phyloP scores from a whole-genome alignment of 2,113 vertebrate genomes.

The Leptobrachium ailaonicum region DNA sequence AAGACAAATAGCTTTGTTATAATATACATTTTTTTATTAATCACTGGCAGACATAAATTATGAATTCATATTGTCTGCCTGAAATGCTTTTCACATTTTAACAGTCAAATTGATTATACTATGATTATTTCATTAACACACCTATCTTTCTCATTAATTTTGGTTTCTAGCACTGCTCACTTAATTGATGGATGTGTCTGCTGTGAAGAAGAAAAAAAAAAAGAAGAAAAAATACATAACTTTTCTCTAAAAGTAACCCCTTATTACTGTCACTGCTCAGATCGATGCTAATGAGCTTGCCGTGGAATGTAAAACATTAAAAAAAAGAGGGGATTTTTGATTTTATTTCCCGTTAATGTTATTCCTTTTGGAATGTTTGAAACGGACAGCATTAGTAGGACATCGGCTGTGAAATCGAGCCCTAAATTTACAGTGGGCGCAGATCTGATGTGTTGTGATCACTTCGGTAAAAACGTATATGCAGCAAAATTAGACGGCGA shows the following conservation, averaged over 20 bases:
- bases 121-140: constrained; percentile 88
- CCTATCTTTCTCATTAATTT: constrained; percentile 87
- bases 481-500: constrained; percentile 56
- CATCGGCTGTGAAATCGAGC: neutral
- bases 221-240: constrained; percentile 67
- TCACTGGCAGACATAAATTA: constrained; percentile 82
- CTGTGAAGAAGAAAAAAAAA: constrained; percentile 62
- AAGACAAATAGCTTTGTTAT: constrained; percentile 86
- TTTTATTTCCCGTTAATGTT: neutral
- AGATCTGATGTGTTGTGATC: neutral
- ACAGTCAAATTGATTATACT: constrained; percentile 87
- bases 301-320: constrained; percentile 60
- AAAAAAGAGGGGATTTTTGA: constrained; percentile 51
- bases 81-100: constrained; percentile 84
- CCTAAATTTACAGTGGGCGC: neutral
- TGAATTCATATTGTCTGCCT: constrained; percentile 78
- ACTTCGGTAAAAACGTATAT: neutral
- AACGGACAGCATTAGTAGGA: constrained; percentile 47
- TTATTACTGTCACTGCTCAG: constrained; percentile 79
- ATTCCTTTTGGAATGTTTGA: constrained; percentile 1
- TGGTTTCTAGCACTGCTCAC: constrained; percentile 72
- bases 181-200: constrained; percentile 84
- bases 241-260: constrained; percentile 77
- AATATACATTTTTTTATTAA: constrained; percentile 84
- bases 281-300: constrained; percentile 74